Base-by-base conservation (phyloP, 2,888 invertebrate species). In the Fragum fragum region DNA sequence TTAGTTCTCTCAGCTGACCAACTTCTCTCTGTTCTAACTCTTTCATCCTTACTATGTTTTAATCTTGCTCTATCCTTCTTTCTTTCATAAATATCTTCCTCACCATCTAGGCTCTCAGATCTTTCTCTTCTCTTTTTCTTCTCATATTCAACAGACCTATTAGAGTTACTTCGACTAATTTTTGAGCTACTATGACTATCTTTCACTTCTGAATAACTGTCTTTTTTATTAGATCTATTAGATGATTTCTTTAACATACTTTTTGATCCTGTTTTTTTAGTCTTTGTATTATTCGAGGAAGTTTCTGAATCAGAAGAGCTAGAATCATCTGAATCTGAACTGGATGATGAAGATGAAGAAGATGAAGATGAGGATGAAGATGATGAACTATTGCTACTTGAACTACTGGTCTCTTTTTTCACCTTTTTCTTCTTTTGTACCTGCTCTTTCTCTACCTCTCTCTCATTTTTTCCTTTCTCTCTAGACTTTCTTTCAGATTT, bases 351-450 rank as follows among this genome's bases (percentile, higher is more conserved):
- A 16, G 89, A 88, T 9, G 75, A 78, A 0, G 82, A 79, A 39
- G 86, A 85, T 42, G 83, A 82, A 0, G 85, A 83, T 32, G 87
- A 85, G 42, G 84, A 85, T 42, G 88, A 88, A 0, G 83, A 81
- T 42, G 87, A 86, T 57, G 85, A 85, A 47, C 88, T 87, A 73
- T 79, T 81, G 78, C 87, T 87, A 32, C 83, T 85, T 7, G 88
- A 86, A 29, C 85, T 81, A 79, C 87, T 88, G 26, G 79, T 42
- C 39, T 76, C 32, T 59, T 72, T 39, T 61, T 75, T 81, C 32
- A 63, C 61, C 39, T 69, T 73, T 14, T 66, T 78, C 32, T 79
- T 85, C 21, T 68, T 76, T 16, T 26, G 73, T 23, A 14, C n/a
- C 29, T 39, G 53, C 66, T 66, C 69, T 26, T 29, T 81, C 26